Evolutionary conservation across 2,888 invertebrate species (phyloP).

Genomic region (Atrina japonica): DNA sequence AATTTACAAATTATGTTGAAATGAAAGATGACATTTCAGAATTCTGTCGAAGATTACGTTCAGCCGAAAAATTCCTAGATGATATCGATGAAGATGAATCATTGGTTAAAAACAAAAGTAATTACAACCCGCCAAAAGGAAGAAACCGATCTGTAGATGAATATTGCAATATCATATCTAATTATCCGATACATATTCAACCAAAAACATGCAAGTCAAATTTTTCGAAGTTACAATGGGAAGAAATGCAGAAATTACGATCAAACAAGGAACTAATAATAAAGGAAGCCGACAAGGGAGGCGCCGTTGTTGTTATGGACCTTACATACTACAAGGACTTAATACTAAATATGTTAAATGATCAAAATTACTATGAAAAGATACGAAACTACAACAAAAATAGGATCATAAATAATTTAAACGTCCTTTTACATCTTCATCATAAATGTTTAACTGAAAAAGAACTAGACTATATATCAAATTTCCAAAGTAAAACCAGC

Average conservation of each 20-base stretch:
- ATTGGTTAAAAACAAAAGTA: too few relatives aligned
- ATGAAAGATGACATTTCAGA: too few relatives aligned
- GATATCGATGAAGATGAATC: too few relatives aligned
- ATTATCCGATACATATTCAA: too few relatives aligned
- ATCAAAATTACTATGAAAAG: constrained; percentile 27
- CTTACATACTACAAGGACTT: constrained; percentile 31
- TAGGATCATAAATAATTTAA: constrained; percentile 23
- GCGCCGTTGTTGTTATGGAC: constrained; percentile 41
- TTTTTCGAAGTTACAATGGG: not conserved
- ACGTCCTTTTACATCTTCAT: not conserved
- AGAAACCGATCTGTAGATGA: too few relatives aligned
- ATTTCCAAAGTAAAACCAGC: constrained; percentile 27
- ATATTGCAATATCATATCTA: too few relatives aligned
- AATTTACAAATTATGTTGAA: too few relatives aligned
- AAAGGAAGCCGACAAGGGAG: constrained; percentile 43
- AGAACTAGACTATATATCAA: constrained; percentile 26
- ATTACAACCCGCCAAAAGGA: too few relatives aligned
- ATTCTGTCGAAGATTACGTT: too few relatives aligned
- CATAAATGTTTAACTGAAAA: constrained; percentile 8
- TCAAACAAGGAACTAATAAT: constrained; percentile 15
- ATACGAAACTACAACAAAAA: constrained; percentile 13
- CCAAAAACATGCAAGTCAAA: too few relatives aligned
- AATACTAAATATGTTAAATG: constrained; percentile 27
- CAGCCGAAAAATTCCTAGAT: too few relatives aligned
- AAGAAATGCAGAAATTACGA: constrained; percentile 9